phyloP scores from a whole-genome alignment of 2,888 invertebrate genomes.

The Epinotia nisella region DNA sequence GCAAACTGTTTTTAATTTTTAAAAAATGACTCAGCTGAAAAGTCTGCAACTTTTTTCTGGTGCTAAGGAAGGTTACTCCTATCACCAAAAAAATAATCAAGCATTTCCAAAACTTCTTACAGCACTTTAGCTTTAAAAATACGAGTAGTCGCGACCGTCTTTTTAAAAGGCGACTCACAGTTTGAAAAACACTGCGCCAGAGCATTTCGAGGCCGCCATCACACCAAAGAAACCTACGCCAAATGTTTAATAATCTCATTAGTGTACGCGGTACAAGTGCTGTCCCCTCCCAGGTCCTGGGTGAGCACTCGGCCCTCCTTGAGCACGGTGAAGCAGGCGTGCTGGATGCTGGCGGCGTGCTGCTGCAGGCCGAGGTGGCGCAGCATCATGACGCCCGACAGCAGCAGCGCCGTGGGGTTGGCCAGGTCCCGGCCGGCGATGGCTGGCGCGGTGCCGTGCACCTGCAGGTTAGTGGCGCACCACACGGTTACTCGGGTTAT shows the following conservation, averaged over 20 bases:
- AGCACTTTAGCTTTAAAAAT: too few relatives aligned
- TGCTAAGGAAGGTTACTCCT: too few relatives aligned
- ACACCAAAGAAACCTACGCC: constrained; percentile 47
- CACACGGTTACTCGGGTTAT: neutral
- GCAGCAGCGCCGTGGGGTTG: constrained; percentile 97
- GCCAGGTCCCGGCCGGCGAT: constrained; percentile 99
- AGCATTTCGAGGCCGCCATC: neutral
- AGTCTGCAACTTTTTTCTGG: too few relatives aligned
- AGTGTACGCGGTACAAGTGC: constrained; percentile 97
- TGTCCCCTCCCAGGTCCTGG: constrained; percentile 96
- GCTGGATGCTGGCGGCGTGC: constrained; percentile 91
- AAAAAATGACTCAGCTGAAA: too few relatives aligned
- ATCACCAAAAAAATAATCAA: too few relatives aligned
- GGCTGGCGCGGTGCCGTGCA: constrained; percentile 98
- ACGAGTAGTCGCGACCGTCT: too few relatives aligned
- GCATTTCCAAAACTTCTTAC: too few relatives aligned
- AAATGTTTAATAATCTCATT: constrained; percentile 89
- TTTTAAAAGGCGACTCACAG: too few relatives aligned
- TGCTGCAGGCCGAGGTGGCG: constrained; percentile 92
- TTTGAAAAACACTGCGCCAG: too few relatives aligned
- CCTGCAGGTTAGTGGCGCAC: constrained; percentile 78
- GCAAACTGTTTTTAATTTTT: too few relatives aligned
- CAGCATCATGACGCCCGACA: constrained; percentile 99
- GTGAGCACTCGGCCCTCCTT: constrained; percentile 93
- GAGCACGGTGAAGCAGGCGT: constrained; percentile 93